A percentile compares a stretch with the other conserved stretches of the same genome.
Evolutionary conservation across 2,113 vertebrate genomes (phyloP).

Genomic region (Xerus inauris): DNA sequence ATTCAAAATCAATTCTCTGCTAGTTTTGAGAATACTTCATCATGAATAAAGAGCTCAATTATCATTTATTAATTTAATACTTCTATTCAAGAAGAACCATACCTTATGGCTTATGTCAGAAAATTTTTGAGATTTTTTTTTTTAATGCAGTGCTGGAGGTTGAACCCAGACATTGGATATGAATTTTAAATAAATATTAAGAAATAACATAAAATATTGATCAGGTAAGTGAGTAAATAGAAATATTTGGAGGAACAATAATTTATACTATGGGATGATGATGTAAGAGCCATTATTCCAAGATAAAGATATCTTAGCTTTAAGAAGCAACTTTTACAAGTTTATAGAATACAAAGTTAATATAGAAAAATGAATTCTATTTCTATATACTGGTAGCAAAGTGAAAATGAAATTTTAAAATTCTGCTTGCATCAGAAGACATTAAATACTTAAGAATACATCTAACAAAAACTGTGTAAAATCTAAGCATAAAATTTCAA

Average conservation of each 20-base stretch:
- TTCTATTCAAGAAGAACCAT: slow-evolving; percentile 46
- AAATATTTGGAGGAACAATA: slow-evolving; percentile 34
- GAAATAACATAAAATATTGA: slow-evolving; percentile 48
- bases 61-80: slow-evolving; percentile 11
- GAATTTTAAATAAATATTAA: slow-evolving; percentile 42
- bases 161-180: not conserved
- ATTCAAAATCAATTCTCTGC: slow-evolving; percentile 54
- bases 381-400: not conserved
- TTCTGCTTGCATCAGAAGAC: not conserved
- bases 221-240: slow-evolving; percentile 18
- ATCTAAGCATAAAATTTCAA: not conserved
- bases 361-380: not conserved
- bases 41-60: slow-evolving; percentile 38
- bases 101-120: slow-evolving; percentile 24
- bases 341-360: not conserved
- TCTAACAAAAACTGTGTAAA: not conserved
- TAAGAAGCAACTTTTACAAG: not conserved
- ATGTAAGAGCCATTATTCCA: not conserved
- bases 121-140: not conserved
- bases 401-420: slow-evolving; percentile 19
- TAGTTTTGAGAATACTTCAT: slow-evolving; percentile 56
- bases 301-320: slow-evolving; percentile 9
- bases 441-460: slow-evolving; percentile 2
- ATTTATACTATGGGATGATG: not conserved
- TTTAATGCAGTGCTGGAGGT: not conserved